Percentiles rank a stretch among this genome's conserved stretches.
These are phyloP conservation scores for Eueides isabella DNA, from an alignment of 1,140 invertebrate species.

Conservation along the genomic window DNA sequence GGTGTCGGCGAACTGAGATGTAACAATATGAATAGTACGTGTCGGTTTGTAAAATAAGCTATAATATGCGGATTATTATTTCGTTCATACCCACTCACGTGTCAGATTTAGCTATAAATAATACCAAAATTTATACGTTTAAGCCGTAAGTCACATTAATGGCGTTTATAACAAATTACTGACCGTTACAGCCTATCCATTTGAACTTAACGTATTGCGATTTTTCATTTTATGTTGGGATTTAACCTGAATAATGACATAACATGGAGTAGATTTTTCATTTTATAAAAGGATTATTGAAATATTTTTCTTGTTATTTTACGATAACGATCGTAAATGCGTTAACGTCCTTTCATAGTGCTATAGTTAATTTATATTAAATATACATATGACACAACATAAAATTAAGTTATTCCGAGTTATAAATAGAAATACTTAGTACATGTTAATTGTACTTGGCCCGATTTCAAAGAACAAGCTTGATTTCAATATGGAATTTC, in stretches of 20 bases:
- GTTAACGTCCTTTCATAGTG: too few relatives aligned
- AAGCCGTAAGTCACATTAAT: slow-evolving; percentile 3
- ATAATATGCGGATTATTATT: slow-evolving; percentile 19
- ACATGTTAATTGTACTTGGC: not conserved
- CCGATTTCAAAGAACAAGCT: slow-evolving; percentile 13
- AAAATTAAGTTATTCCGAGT: not conserved
- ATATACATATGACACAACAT: too few relatives aligned
- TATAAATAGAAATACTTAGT: not conserved
- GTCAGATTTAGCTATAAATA: slow-evolving; percentile 11
- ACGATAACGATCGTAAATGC: too few relatives aligned
- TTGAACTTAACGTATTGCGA: not conserved
- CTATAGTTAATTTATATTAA: too few relatives aligned
- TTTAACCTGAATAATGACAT: not conserved
- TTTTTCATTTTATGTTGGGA: not conserved
- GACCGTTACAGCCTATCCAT: not conserved
- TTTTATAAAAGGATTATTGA: not conserved
- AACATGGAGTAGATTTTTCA: not conserved
- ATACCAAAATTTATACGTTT: slow-evolving; percentile 8
- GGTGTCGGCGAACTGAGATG: slow-evolving; percentile 32
- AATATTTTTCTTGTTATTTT: too few relatives aligned
- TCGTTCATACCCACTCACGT: slow-evolving; percentile 19
- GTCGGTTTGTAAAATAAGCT: slow-evolving; percentile 17
- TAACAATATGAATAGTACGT: slow-evolving; percentile 24
- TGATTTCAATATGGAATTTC: slow-evolving; percentile 9
- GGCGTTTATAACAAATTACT: not conserved